These are phyloP conservation scores for Aphidius ervi DNA, from an alignment of 1,140 invertebrate species.

Conservation along the genomic window DNA sequence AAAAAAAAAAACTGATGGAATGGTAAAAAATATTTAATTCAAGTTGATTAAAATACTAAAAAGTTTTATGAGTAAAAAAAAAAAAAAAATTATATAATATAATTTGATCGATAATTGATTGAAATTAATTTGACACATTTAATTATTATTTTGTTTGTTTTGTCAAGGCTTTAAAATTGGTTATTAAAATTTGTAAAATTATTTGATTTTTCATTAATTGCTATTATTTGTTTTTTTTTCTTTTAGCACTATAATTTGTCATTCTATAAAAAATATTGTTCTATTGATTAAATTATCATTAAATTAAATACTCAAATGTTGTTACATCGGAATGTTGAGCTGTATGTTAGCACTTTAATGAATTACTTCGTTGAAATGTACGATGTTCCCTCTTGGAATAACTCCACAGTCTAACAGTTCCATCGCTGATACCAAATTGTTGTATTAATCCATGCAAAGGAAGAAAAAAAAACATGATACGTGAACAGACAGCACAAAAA, in stretches of 20 bases:
- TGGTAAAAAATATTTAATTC: no score
- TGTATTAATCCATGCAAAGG: conserved; percentile 48
- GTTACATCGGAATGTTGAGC: not conserved
- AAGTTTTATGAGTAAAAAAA: no score
- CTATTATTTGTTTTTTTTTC: no score
- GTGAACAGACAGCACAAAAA: conserved; percentile 48
- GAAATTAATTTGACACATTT: no score
- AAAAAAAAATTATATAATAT: no score
- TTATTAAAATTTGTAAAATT: no score
- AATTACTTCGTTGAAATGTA: conserved; percentile 50
- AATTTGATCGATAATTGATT: no score
- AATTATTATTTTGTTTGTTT: no score
- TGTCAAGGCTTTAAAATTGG: no score
- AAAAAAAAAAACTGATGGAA: no score
- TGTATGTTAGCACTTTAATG: conserved; percentile 44
- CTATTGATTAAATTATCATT: conserved; percentile 1
- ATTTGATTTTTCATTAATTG: no score
- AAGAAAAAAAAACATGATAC: conserved; percentile 44
- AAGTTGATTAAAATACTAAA: no score
- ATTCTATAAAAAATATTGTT: not conserved
- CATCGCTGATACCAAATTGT: conserved; percentile 38
- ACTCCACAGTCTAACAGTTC: conserved; percentile 49
- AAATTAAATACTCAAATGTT: conserved; percentile 7
- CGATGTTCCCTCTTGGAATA: conserved; percentile 45
- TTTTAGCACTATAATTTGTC: not conserved